Conservation (phyloP, 2,113 vertebrate genomes). For the Stercorarius parasiticus region DNA sequence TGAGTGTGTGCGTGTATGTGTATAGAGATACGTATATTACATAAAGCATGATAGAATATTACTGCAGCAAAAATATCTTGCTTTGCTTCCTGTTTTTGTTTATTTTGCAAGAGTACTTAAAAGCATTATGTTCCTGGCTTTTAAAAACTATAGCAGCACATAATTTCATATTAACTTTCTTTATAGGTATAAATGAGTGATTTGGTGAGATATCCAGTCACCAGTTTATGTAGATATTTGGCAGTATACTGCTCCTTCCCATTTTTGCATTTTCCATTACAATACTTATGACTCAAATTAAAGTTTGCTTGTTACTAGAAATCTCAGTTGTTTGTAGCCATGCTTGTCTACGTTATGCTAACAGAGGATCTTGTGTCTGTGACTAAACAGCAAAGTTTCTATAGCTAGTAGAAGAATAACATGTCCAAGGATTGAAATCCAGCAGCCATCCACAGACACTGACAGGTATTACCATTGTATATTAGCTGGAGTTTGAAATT, state of each 20-base stretch:
- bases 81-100: background rate
- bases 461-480: constrained; percentile 69
- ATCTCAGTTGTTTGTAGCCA: constrained; percentile 25
- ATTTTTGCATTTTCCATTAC: background rate
- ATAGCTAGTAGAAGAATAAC: constrained; percentile 72
- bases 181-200: background rate
- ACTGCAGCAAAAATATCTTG: background rate
- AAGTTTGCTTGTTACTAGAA: constrained; percentile 17
- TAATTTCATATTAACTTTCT: background rate
- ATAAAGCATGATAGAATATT: background rate
- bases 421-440: constrained; percentile 76
- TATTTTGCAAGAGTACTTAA: background rate
- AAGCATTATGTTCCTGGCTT: rapidly evolving
- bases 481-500: constrained; percentile 28
- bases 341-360: constrained; percentile 53
- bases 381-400: constrained; percentile 71
- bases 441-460: constrained; percentile 74
- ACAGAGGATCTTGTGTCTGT: constrained; percentile 71
- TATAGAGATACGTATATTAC: background rate
- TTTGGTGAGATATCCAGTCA: background rate
- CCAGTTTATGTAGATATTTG: background rate
- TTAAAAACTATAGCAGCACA: background rate
- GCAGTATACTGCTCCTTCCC: background rate
- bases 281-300: background rate
- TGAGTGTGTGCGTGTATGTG: background rate